phyloP scores from a whole-genome alignment of 2,113 vertebrate genomes.

The Menura novaehollandiae region DNA sequence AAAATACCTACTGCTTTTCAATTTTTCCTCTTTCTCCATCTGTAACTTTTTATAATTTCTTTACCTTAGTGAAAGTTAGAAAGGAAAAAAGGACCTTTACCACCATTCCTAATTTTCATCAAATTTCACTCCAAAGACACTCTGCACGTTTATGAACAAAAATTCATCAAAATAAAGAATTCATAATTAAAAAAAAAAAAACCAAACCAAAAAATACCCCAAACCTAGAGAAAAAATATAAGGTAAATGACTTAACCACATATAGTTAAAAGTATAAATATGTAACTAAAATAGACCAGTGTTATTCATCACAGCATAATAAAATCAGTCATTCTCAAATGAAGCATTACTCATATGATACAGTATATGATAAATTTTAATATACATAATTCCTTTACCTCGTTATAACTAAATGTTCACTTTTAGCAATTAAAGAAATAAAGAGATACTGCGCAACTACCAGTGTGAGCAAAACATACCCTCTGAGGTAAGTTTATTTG shows the following conservation, averaged over 20 bases:
- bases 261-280: background rate
- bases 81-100: background rate
- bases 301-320: background rate
- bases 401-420: background rate
- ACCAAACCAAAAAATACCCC: background rate
- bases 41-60: background rate
- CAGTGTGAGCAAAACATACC: background rate
- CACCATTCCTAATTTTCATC: background rate
- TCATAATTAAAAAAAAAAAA: background rate
- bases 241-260: background rate
- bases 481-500: background rate
- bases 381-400: background rate
- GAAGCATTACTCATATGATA: background rate
- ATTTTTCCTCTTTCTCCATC: background rate
- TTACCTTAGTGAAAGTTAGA: background rate
- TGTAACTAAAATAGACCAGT: background rate
- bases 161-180: background rate
- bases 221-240: background rate
- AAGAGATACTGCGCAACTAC: background rate
- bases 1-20: background rate
- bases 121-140: background rate
- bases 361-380: background rate
- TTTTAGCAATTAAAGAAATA: background rate
- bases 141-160: background rate
- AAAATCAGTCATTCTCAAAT: background rate